These are phyloP conservation scores for Todiramphus chloris DNA, from an alignment of 2,113 vertebrate genomes.

Conservation along the genomic window DNA sequence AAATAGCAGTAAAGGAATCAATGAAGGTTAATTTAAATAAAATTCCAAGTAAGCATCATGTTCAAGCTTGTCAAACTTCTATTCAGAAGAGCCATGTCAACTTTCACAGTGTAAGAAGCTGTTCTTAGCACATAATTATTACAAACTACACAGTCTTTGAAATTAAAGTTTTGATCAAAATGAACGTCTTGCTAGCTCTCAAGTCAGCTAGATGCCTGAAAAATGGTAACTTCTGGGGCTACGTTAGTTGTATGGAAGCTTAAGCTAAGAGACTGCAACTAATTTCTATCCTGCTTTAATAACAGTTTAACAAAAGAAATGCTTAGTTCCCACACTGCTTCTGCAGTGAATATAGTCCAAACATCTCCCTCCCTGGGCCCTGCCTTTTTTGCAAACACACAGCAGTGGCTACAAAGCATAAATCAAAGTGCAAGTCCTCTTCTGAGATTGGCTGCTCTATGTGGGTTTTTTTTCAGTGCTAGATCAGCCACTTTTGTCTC, in stretches of 20 bases:
- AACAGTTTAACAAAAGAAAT: constrained; percentile 1
- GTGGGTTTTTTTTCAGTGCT: neutral
- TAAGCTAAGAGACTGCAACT: neutral
- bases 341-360: neutral
- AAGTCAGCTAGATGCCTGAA: neutral
- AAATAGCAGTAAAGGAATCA: neutral
- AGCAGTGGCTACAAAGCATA: constrained; percentile 9
- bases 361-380: neutral
- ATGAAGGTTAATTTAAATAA: neutral
- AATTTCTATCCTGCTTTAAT: constrained; percentile 15
- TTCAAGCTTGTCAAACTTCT: neutral
- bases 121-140: neutral
- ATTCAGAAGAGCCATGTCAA: neutral
- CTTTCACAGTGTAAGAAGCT: neutral
- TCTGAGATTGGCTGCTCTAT: neutral
- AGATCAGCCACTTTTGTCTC: neutral
- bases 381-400: neutral
- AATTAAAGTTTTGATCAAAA: neutral
- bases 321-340: neutral
- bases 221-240: neutral
- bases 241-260: neutral
- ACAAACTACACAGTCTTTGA: neutral
- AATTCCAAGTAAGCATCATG: neutral
- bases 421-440: neutral
- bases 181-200: neutral